Base-by-base conservation (phyloP, 2,888 invertebrate species). In the Melieria crassipennis region DNA sequence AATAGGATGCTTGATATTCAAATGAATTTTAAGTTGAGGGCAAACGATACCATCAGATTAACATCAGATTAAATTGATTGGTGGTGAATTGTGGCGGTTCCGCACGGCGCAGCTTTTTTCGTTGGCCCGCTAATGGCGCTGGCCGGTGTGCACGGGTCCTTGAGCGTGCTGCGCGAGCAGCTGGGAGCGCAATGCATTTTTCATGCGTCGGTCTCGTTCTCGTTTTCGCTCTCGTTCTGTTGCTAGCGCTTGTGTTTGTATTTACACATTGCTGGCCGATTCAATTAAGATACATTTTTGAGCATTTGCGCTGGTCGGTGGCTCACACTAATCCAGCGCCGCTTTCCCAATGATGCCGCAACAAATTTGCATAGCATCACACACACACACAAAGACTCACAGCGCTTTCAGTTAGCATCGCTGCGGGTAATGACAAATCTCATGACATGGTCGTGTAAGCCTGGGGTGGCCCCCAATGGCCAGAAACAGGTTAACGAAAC, bases 11-110 rank as follows among this genome's bases (percentile, higher is more conserved):
- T 81, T 80, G 79, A 80, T 82, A 81, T 82, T 82, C 81, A 83
- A 83, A 84, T 83, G 83, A 83, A 82, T 82, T 83, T 83, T 80
- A 81, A 83, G 81, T 83, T 79, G 79, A 83, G 83, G 83, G 81
- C 80, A 83, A 82, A 76, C 77, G 78, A 77, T 78, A 75, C 73
- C 77, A 79, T 76, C 77, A 80, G 83, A 83, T 83, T 80, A 84
- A 82, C 83, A 83, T 84, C 80, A 81, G 81, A 79, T 82, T 80
- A 83, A 83, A 84, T 80, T 82, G 79, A 67, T 67, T 67, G 67
- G 67, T 67, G 60, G 60, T 30, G 30, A 30, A 30, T 30, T 30
- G 30, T 52, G 60, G 67, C 45, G 9, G 64, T 42, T 58, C 43
- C 42, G 58, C 30, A 30, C 30, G 30, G 30, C 30, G 30, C 30